A percentile compares a stretch with the other conserved stretches of the same genome.
phyloP scores from a whole-genome alignment of 2,888 invertebrate species.

The Tethea ocularis region DNA sequence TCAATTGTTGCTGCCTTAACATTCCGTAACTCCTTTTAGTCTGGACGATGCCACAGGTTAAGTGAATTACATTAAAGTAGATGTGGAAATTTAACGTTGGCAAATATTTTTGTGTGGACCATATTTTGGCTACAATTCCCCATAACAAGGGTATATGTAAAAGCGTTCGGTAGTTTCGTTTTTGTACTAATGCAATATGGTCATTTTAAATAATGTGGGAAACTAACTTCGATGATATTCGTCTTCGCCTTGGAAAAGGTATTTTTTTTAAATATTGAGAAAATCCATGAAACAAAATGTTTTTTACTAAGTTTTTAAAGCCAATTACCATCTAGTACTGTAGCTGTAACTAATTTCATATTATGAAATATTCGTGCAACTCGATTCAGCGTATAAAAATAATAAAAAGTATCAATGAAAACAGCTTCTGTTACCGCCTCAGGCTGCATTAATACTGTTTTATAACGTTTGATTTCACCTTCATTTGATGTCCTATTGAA shows the following conservation, averaged over 20 bases:
- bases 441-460: conserved; percentile 18
- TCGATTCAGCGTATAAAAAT: conserved; percentile 1
- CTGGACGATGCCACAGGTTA: conserved; percentile 31
- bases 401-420: conserved; percentile 1
- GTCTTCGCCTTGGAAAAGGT: background rate
- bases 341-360: conserved; percentile 1
- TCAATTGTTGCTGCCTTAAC: conserved; percentile 69
- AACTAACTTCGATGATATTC: background rate
- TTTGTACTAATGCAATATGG: conserved; percentile 17
- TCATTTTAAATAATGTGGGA: background rate
- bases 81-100: background rate
- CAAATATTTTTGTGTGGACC: background rate
- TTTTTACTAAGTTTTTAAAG: background rate
- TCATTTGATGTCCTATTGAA: conserved; percentile 42
- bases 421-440: conserved; percentile 24
- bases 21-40: conserved; percentile 48
- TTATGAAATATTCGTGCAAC: conserved; percentile 1
- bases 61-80: conserved; percentile 16
- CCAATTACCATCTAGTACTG: background rate
- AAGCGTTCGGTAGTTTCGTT: conserved; percentile 28
- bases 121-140: background rate
- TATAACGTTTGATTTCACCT: conserved; percentile 29
- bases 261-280: background rate
- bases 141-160: conserved; percentile 29
- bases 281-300: background rate